Conservation (phyloP, 2,888 invertebrate species). For the Barypeithes pellucidus region DNA sequence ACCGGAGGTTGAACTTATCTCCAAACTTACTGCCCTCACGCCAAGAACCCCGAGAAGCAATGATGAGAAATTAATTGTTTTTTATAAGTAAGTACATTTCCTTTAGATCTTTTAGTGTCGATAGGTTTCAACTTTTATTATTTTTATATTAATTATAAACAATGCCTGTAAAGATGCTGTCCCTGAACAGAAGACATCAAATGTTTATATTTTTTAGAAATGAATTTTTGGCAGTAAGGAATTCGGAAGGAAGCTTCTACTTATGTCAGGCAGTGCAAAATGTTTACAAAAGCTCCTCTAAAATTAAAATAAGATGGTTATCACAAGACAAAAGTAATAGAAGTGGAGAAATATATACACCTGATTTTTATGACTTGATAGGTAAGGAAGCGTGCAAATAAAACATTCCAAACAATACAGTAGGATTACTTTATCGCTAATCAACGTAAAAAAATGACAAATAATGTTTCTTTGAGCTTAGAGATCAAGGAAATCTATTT, state of each 20-base stretch:
- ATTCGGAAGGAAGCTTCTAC: slow-evolving; percentile 90
- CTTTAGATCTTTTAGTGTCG: background rate
- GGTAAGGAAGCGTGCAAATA: slow-evolving; percentile 71
- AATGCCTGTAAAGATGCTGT: background rate
- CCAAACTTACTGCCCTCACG: slow-evolving; percentile 75
- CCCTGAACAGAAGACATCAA: background rate
- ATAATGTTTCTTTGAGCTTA: no score
- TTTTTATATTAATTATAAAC: no score
- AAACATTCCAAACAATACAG: no score
- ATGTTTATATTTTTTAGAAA: slow-evolving; percentile 74
- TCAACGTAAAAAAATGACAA: no score
- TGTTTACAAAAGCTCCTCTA: slow-evolving; percentile 88
- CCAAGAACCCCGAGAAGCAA: slow-evolving; percentile 74
- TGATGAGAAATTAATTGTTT: slow-evolving; percentile 88
- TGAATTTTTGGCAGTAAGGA: slow-evolving; percentile 92
- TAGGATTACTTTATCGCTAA: no score
- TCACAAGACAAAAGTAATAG: slow-evolving; percentile 81
- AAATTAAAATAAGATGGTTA: slow-evolving; percentile 92
- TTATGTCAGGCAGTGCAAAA: slow-evolving; percentile 94
- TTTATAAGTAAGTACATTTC: slow-evolving; percentile 81
- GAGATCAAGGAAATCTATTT: no score
- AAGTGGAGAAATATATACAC: slow-evolving; percentile 83
- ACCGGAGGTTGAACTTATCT: slow-evolving; percentile 84
- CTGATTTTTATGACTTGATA: slow-evolving; percentile 92
- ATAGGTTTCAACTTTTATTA: no score